Conservation (phyloP, 2,888 invertebrate genomes). For the Xestia rhomboidea region DNA sequence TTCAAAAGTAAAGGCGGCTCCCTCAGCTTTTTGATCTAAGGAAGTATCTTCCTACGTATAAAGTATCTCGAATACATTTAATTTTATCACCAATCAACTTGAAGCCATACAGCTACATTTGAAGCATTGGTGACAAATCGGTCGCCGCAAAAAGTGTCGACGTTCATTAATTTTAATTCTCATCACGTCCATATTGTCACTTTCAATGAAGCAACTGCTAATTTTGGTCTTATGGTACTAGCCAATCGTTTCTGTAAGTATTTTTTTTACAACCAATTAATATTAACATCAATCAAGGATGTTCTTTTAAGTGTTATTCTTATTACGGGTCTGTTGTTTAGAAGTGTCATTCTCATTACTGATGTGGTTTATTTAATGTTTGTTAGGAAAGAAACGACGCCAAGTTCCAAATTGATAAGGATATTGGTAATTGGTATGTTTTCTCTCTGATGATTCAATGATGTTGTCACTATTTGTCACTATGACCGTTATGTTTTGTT, state of each 20-base stretch:
- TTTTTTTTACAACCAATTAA: slow-evolving; percentile 38
- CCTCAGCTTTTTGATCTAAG: not conserved
- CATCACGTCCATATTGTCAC: slow-evolving; percentile 53
- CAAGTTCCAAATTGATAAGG: slow-evolving; percentile 9
- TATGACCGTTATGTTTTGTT: not conserved
- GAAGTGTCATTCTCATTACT: slow-evolving; percentile 13
- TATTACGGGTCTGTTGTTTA: slow-evolving; percentile 11
- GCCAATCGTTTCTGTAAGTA: slow-evolving; percentile 23
- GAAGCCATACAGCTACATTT: slow-evolving; percentile 17
- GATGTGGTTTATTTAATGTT: not conserved
- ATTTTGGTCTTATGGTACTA: slow-evolving; percentile 24
- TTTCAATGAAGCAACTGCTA: slow-evolving; percentile 44
- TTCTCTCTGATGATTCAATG: slow-evolving; percentile 17
- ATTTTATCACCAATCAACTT: slow-evolving; percentile 5
- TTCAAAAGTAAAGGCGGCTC: not conserved
- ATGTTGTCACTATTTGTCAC: slow-evolving; percentile 27
- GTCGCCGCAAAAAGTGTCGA: slow-evolving; percentile 30
- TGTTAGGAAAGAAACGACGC: slow-evolving; percentile 1
- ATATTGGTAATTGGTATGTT: not conserved
- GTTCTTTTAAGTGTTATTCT: slow-evolving; percentile 23
- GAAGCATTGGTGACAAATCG: slow-evolving; percentile 43
- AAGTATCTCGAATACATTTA: not conserved
- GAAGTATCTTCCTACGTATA: not conserved
- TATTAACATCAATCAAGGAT: slow-evolving; percentile 24
- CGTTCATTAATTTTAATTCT: slow-evolving; percentile 44